These are phyloP conservation scores for Nymphalis io DNA, from an alignment of 1,140 invertebrate species.

Conservation along the genomic window DNA sequence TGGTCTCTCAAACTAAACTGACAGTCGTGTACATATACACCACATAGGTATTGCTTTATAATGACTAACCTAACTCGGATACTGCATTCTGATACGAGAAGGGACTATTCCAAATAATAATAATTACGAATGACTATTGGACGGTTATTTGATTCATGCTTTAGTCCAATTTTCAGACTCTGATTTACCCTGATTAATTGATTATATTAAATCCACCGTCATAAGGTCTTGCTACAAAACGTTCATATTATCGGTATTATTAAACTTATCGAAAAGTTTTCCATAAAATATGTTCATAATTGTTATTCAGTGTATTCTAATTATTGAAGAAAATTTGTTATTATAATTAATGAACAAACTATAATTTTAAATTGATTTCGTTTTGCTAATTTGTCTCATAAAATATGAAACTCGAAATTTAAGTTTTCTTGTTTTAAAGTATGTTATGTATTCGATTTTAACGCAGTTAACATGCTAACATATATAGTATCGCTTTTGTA, in stretches of 20 bases:
- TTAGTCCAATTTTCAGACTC: slow-evolving; percentile 67
- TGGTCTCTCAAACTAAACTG: too few species aligned
- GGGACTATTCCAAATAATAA: slow-evolving; percentile 64
- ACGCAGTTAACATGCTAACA: slow-evolving; percentile 28
- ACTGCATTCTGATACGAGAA: slow-evolving; percentile 1
- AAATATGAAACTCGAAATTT: neutral
- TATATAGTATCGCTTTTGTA: slow-evolving; percentile 58
- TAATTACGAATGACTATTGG: slow-evolving; percentile 63
- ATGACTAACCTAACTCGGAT: neutral
- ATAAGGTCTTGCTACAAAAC: neutral
- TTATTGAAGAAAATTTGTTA: too few species aligned
- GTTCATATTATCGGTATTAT: neutral
- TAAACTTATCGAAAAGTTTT: neutral
- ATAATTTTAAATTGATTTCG: neutral
- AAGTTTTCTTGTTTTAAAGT: neutral
- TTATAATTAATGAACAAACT: too few species aligned
- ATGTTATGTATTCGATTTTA: slow-evolving; percentile 18
- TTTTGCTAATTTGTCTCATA: neutral
- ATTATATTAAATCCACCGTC: slow-evolving; percentile 48
- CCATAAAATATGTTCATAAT: too few species aligned
- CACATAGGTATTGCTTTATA: neutral
- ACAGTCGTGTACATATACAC: too few species aligned
- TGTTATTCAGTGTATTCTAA: too few species aligned
- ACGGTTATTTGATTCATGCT: slow-evolving; percentile 65
- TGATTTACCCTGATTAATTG: slow-evolving; percentile 64